A percentile compares a stretch with the other conserved stretches of the same genome.
phyloP scores from a whole-genome alignment of 2,888 invertebrate species.

The Ditylenchus weischeri region DNA sequence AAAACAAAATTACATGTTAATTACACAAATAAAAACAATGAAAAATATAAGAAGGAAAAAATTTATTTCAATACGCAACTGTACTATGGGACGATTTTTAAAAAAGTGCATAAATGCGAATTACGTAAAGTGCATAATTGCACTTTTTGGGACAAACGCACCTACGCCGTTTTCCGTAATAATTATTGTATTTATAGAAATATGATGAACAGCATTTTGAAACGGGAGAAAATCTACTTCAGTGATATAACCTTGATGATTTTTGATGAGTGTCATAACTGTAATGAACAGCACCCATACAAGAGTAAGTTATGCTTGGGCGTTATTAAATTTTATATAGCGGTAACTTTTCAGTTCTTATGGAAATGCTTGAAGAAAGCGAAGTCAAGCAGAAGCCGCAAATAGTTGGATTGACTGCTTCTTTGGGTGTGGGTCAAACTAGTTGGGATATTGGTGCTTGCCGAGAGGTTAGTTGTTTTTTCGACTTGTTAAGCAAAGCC shows the following conservation, averaged over 20 bases:
- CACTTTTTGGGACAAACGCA: too few species aligned
- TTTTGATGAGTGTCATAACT: conserved; percentile 52
- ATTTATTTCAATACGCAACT: too few species aligned
- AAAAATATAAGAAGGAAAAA: too few species aligned
- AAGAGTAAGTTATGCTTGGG: conserved; percentile 27
- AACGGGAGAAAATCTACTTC: conserved; percentile 40
- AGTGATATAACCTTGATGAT: conserved; percentile 48
- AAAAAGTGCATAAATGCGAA: too few species aligned
- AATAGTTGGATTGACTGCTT: conserved; percentile 45
- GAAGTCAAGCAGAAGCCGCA: conserved; percentile 31
- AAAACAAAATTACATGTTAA: too few species aligned
- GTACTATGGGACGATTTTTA: too few species aligned
- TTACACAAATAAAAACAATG: too few species aligned
- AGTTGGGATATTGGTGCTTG: conserved; percentile 24
- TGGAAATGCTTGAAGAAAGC: conserved; percentile 30
- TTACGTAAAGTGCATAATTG: too few species aligned
- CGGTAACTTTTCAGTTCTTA: conserved; percentile 26
- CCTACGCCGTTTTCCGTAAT: too few species aligned
- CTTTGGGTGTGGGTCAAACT: conserved; percentile 39
- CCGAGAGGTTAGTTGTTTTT: conserved; percentile 1
- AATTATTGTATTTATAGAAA: conserved; percentile 28
- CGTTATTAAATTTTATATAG: neutral
- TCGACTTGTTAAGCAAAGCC: too few species aligned
- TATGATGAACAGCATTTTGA: conserved; percentile 45
- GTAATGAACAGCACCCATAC: conserved; percentile 38